Evolutionary conservation across 2,113 vertebrate species (phyloP).

Genomic region (Oreochromis spilurus): DNA sequence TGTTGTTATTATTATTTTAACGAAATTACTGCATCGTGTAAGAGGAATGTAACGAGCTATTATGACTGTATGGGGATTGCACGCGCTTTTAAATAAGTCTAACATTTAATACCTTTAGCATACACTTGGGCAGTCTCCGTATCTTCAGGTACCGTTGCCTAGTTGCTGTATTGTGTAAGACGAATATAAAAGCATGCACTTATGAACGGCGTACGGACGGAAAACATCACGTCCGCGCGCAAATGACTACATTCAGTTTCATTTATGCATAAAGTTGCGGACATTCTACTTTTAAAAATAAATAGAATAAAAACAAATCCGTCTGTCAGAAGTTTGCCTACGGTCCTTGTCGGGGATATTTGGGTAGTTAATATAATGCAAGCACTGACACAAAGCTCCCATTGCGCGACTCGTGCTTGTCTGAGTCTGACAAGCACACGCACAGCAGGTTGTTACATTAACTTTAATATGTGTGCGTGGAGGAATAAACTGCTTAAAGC

Average conservation of each 20-base stretch:
- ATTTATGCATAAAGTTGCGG: slow-evolving; percentile 21
- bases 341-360: slow-evolving; percentile 3
- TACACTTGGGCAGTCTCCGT: neutral
- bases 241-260: neutral
- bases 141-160: slow-evolving; percentile 15
- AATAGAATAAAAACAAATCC: neutral
- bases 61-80: neutral
- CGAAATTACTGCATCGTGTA: neutral
- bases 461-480: neutral
- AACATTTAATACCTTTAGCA: neutral
- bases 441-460: neutral
- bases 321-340: slow-evolving; percentile 12
- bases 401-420: neutral
- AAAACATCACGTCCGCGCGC: neutral
- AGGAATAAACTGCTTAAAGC: neutral
- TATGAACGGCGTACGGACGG: neutral
- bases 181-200: neutral
- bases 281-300: neutral
- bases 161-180: neutral
- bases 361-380: slow-evolving; percentile 4
- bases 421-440: neutral
- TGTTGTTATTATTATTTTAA: neutral
- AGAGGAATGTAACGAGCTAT: neutral
- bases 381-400: neutral
- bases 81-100: neutral